These are phyloP conservation scores for Protonemura montana DNA, from an alignment of 2,888 invertebrate genomes.

Conservation along the genomic window DNA sequence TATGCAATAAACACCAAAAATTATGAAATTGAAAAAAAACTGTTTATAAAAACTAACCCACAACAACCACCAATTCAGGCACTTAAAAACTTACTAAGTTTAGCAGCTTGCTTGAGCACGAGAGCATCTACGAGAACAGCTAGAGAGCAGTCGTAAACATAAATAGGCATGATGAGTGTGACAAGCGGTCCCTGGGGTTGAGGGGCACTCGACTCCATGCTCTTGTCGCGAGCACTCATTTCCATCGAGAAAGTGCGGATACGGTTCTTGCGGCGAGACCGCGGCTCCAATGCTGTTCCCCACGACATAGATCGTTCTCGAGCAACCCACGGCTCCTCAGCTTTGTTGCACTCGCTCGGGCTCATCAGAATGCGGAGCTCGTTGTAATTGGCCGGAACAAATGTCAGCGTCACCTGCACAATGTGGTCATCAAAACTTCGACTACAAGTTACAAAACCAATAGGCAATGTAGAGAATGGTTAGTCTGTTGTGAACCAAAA, in stretches of 20 bases:
- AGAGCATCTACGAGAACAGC: constrained; percentile 66
- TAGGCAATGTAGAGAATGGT: too few species aligned
- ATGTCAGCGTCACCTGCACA: constrained; percentile 70
- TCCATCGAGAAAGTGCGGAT: constrained; percentile 47
- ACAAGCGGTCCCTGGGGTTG: background rate
- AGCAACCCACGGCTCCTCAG: background rate
- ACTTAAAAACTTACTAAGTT: background rate
- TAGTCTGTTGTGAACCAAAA: too few species aligned
- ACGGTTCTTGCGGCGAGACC: constrained; percentile 24
- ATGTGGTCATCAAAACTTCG: background rate
- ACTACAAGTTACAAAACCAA: too few species aligned
- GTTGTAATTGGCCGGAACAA: constrained; percentile 69
- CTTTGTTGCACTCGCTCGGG: background rate
- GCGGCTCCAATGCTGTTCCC: constrained; percentile 1
- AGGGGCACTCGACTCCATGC: background rate
- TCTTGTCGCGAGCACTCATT: background rate
- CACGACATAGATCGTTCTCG: constrained; percentile 29
- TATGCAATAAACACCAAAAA: too few species aligned
- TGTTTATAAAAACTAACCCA: too few species aligned
- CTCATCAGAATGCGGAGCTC: constrained; percentile 55
- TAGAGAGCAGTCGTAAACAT: constrained; percentile 73
- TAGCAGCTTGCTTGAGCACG: constrained; percentile 57
- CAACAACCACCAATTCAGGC: too few species aligned
- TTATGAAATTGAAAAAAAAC: background rate
- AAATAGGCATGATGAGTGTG: constrained; percentile 65